Percentiles rank a stretch among this genome's conserved stretches.
phyloP scores from a whole-genome alignment of 2,797 vertebrate genomes.

The Diceros bicornis region DNA sequence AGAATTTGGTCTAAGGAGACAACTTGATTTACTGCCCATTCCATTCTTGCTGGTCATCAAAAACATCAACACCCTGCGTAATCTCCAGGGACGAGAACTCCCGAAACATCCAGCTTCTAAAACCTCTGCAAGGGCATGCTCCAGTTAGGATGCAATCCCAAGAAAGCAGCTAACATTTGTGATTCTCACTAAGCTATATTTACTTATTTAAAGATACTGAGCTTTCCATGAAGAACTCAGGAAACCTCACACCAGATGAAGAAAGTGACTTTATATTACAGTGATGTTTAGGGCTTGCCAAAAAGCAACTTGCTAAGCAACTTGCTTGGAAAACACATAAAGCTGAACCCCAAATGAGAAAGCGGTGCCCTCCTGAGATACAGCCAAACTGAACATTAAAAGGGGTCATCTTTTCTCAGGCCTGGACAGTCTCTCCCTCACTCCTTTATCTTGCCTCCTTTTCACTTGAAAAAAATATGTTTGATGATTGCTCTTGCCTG shows the following conservation, averaged over 20 bases:
- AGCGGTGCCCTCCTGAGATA: background rate
- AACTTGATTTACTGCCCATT: background rate
- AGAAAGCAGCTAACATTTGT: constrained; percentile 1
- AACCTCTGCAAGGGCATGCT: background rate
- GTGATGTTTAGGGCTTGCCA: background rate
- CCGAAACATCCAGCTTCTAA: background rate
- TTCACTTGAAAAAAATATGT: constrained; percentile 76
- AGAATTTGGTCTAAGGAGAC: background rate
- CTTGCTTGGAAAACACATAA: background rate
- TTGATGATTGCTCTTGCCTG: constrained; percentile 64
- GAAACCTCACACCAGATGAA: background rate
- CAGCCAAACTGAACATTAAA: constrained; percentile 12
- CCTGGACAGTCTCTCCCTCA: constrained; percentile 69
- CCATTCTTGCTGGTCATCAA: background rate
- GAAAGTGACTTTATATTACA: background rate
- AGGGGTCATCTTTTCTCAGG: constrained; percentile 64
- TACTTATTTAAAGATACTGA: background rate
- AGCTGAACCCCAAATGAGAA: constrained; percentile 39
- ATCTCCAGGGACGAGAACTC: background rate
- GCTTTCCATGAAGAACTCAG: background rate
- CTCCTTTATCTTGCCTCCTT: constrained; percentile 40
- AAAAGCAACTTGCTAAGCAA: background rate
- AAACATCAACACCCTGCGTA: background rate
- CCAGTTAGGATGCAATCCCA: background rate
- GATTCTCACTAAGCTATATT: constrained; percentile 4